Evolutionary conservation across 2,797 vertebrate genomes (phyloP).

Genomic region (Dendrocincla tyrannina): DNA sequence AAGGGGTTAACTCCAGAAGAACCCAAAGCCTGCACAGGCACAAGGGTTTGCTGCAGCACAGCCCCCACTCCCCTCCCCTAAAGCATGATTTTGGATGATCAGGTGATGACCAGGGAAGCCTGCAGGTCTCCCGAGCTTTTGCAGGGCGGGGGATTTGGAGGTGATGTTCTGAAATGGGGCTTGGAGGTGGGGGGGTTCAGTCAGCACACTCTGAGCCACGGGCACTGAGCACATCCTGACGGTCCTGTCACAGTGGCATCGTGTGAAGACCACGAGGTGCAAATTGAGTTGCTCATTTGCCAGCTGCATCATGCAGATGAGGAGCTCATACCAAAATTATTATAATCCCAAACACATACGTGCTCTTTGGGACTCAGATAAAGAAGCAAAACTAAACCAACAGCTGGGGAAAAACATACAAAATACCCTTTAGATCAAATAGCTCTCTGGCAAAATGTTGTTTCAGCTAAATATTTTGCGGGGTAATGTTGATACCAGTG

Average conservation of each 20-base stretch:
- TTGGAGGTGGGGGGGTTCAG: not conserved
- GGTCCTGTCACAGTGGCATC: not conserved
- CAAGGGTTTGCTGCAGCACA: not conserved
- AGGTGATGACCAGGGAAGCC: not conserved
- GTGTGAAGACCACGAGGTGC: not conserved
- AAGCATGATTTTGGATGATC: not conserved
- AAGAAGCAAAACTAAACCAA: not conserved
- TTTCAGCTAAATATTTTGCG: slow-evolving; percentile 2
- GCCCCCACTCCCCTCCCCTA: accelerated
- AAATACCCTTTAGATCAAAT: not conserved
- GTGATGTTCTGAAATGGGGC: accelerated
- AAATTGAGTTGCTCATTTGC: not conserved
- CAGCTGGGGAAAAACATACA: not conserved
- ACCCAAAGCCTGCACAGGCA: not conserved
- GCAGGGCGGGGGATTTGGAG: not conserved
- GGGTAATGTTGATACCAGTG: not conserved
- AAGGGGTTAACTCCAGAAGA: not conserved
- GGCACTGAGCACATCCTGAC: not conserved
- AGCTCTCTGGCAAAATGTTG: not conserved
- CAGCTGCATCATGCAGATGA: not conserved
- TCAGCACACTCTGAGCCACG: accelerated
- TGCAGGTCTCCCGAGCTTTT: not conserved
- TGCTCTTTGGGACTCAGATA: not conserved
- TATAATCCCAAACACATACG: not conserved
- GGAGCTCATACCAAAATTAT: not conserved